Conservation (phyloP, 2,888 invertebrate species). For the Colletes collaris region DNA sequence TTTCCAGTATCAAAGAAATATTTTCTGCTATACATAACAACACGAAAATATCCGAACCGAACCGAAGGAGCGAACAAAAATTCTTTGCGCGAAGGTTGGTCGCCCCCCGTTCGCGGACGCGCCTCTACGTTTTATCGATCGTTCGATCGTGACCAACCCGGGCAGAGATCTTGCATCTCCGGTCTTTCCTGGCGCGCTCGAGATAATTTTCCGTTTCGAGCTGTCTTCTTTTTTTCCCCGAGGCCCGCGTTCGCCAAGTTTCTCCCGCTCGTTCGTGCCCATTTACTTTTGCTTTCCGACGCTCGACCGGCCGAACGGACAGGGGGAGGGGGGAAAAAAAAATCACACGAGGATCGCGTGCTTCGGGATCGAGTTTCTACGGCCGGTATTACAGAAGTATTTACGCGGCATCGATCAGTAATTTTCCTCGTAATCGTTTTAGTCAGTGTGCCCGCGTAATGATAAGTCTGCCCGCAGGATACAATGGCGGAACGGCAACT, state of each 20-base stretch:
- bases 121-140: slow-evolving; percentile 43
- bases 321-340: background rate
- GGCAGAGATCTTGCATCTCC: slow-evolving; percentile 19
- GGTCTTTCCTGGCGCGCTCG: background rate
- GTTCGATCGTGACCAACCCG: slow-evolving; percentile 40
- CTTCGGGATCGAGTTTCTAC: background rate
- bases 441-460: slow-evolving; percentile 18
- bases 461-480: slow-evolving; percentile 21
- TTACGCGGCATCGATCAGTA: slow-evolving; percentile 26
- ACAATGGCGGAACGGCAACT: background rate
- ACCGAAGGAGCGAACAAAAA: too few relatives aligned
- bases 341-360: slow-evolving; percentile 45
- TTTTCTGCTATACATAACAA: too few relatives aligned
- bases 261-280: slow-evolving; percentile 6
- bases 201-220: slow-evolving; percentile 38
- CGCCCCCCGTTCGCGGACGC: slow-evolving; percentile 13
- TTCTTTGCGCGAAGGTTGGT: slow-evolving; percentile 25
- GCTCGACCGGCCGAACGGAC: background rate
- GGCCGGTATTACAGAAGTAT: slow-evolving; percentile 29
- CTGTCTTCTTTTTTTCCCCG: background rate
- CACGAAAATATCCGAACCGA: too few relatives aligned
- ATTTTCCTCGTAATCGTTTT: slow-evolving; percentile 31
- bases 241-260: slow-evolving; percentile 11
- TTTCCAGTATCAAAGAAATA: too few relatives aligned
- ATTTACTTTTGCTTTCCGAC: slow-evolving; percentile 41